These are phyloP conservation scores for Coelogynopora nodosa DNA, from an alignment of 2,888 invertebrate genomes.

Conservation along the genomic window DNA sequence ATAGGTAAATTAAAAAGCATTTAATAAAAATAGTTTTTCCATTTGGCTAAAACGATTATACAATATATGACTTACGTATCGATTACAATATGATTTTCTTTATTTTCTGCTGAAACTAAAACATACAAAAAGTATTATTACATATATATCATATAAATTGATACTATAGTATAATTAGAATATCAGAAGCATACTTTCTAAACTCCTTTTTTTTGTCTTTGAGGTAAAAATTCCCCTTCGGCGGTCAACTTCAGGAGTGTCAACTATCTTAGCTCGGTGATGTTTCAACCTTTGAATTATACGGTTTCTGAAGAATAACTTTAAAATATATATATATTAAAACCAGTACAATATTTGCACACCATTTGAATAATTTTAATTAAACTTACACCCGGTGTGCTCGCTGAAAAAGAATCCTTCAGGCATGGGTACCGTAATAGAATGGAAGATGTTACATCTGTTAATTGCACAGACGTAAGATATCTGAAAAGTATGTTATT, in stretches of 20 bases:
- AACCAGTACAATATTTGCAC: too few relatives aligned
- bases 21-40: not conserved
- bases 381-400: not conserved
- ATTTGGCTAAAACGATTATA: not conserved
- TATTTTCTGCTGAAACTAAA: not conserved
- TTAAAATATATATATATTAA: not conserved
- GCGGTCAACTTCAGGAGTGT: not conserved
- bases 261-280: not conserved
- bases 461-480: not conserved
- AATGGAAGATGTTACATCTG: not conserved
- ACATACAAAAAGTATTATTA: not conserved
- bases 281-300: not conserved
- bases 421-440: not conserved
- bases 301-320: not conserved
- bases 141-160: not conserved
- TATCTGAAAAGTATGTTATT: not conserved
- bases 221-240: not conserved
- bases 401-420: not conserved
- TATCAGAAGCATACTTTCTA: not conserved
- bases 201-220: not conserved
- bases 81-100: not conserved
- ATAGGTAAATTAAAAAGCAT: too few relatives aligned
- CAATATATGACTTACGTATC: not conserved
- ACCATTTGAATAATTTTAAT: too few relatives aligned
- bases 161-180: not conserved